Conservation (phyloP, 2,888 invertebrate species). For the Andricus curvator region DNA sequence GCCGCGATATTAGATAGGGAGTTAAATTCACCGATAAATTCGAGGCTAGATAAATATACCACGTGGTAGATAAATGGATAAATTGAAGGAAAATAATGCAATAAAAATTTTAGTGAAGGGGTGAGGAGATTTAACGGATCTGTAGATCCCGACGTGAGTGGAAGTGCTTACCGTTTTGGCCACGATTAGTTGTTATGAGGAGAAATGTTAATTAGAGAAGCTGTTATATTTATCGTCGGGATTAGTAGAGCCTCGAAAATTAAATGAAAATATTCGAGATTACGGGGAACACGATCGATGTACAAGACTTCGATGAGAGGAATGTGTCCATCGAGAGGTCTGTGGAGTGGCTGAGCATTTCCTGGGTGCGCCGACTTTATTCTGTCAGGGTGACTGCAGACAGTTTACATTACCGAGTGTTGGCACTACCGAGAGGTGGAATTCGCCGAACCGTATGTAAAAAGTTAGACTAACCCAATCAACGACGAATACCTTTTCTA, state of each 20-base stretch:
- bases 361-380: conserved; percentile 75
- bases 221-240: not conserved
- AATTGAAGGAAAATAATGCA: conserved; percentile 44
- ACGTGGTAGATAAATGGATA: conserved; percentile 13
- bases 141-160: not conserved
- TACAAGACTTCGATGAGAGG: conserved; percentile 57
- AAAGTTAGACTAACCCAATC: conserved; percentile 45
- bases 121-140: conserved; percentile 13
- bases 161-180: not conserved
- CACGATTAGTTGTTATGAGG: not conserved
- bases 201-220: not conserved
- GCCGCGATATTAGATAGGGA: conserved; percentile 31
- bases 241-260: conserved; percentile 43
- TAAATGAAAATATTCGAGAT: conserved; percentile 29
- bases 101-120: conserved; percentile 35
- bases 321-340: conserved; percentile 68
- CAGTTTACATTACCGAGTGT: conserved; percentile 66
- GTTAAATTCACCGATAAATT: conserved; percentile 31
- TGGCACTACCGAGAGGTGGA: conserved; percentile 75
- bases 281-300: conserved; percentile 45
- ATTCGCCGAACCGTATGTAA: conserved; percentile 77
- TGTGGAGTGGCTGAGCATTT: conserved; percentile 73
- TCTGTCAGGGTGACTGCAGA: conserved; percentile 74
- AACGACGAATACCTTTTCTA: conserved; percentile 44
- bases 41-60: conserved; percentile 13